Base-by-base conservation (phyloP, 2,888 invertebrate species). In the Ommatoiulus sabulosus region DNA sequence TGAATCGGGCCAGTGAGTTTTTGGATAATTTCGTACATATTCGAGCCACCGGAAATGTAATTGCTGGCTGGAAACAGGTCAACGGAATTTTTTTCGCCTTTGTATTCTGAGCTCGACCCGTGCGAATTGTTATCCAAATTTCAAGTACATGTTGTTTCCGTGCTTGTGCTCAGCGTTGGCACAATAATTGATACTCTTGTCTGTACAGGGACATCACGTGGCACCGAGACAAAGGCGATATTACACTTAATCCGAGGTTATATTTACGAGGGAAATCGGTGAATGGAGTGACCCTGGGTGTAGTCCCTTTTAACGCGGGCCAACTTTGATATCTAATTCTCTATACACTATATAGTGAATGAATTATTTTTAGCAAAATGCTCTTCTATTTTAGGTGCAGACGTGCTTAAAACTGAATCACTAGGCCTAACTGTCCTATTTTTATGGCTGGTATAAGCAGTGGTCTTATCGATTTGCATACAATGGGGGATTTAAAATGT, bases 381-480 rank as follows among this genome's bases (percentile, higher is more conserved):
- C 63, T 20, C 17, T 57, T 57, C 57, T 57, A 57, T 57, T 57
- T 57, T 57, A 57, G 57, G 17, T 15, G 17, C 57, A 57, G 17
- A 57, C 57, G 0, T 17, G 57, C 57, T 57, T 57, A 15, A 57
- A 57, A 57, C 3, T 12, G 20, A 63, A 63, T 63, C 63, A 63
- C 20, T 63, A 20, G 63, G 63, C 63, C 63, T 63, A 63, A 63
- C 63, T 63, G 63, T 63, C 63, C 63, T 63, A 63, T 63, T 63
- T 63, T 63, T 63, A 63, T 63, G 15, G 20, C 63, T 63, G 20
- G 10, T 63, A 63, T 63, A 20, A 63, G 20, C 63, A 20, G 63
- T 63, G 63, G 63, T 63, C 63, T 63, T 15, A 63, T 63, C 63
- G 8, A 63, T 63, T 63, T 63, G 20, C 63, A 63, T 63, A 63